Conservation (phyloP, 2,797 vertebrate species). For the Chiroxiphia lanceolata region DNA sequence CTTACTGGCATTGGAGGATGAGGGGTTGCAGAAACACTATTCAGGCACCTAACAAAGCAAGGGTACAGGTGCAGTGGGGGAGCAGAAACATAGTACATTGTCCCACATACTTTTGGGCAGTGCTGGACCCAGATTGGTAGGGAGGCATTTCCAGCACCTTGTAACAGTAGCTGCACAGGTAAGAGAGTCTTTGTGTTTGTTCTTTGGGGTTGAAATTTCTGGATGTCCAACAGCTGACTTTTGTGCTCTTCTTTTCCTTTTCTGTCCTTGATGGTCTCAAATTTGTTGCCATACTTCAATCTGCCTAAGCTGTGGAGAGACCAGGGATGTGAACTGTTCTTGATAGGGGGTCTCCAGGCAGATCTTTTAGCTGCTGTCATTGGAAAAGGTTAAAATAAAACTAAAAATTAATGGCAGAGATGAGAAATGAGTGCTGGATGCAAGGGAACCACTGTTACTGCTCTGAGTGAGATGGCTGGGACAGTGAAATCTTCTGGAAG, state of each 20-base stretch:
- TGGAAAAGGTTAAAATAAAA: not conserved
- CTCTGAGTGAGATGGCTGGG: not conserved
- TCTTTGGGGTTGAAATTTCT: not conserved
- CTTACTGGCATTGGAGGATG: not conserved
- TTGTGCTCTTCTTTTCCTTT: not conserved
- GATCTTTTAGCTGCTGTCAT: not conserved
- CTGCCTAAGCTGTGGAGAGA: not conserved
- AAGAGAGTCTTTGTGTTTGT: not conserved
- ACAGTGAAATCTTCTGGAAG: not conserved
- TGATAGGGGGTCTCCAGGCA: not conserved
- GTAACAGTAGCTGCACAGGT: not conserved
- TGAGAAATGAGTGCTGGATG: not conserved
- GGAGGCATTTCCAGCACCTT: not conserved
- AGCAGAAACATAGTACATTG: not conserved
- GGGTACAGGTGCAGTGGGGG: not conserved
- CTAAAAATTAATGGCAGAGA: not conserved
- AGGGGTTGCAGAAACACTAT: not conserved
- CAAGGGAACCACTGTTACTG: not conserved
- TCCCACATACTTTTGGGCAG: rapidly evolving
- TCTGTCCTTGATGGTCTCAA: not conserved
- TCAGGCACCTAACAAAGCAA: not conserved
- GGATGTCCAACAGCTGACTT: not conserved
- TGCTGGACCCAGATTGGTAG: not conserved
- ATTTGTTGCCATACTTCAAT: not conserved
- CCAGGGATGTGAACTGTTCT: not conserved